Evolutionary conservation across 2,888 invertebrate genomes (phyloP).

Genomic region (Taenaris catops): DNA sequence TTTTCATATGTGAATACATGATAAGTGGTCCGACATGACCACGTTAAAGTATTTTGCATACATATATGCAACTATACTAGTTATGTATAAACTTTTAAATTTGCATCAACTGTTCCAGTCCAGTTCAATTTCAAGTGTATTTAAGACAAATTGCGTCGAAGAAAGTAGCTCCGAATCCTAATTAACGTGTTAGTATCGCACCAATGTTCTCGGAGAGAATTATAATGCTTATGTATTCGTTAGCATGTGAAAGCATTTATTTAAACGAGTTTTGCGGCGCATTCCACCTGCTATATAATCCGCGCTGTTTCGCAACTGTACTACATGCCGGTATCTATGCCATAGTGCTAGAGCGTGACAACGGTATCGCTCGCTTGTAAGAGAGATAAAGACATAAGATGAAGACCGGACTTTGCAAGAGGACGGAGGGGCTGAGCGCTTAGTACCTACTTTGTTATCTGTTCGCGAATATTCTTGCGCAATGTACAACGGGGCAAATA

Average conservation of each 20-base stretch:
- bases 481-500: conserved; percentile 67
- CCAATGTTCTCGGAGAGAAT: conserved; percentile 21
- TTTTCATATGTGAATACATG: conserved; percentile 12
- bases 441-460: conserved; percentile 62
- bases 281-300: conserved; percentile 79
- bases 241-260: conserved; percentile 72
- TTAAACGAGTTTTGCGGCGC: conserved; percentile 73
- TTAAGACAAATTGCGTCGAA: conserved; percentile 17
- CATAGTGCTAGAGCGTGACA: conserved; percentile 51
- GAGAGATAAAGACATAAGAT: conserved; percentile 43
- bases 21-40: no score
- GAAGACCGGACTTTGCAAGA: conserved; percentile 68
- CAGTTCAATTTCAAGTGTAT: conserved; percentile 16
- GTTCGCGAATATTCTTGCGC: conserved; percentile 76
- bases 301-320: conserved; percentile 74
- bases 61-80: no score
- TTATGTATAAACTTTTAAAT: no score
- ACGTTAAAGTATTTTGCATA: no score
- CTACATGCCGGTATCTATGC: conserved; percentile 68
- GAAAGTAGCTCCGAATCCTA: conserved; percentile 21
- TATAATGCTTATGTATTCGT: conserved; percentile 41
- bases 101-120: conserved; percentile 10
- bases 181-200: conserved; percentile 25
- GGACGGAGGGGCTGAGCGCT: conserved; percentile 60
- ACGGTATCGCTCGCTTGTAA: conserved; percentile 22